Percentiles rank a stretch among this genome's conserved stretches.
These are phyloP conservation scores for Peromyscus melanophrys DNA, from an alignment of 2,797 vertebrate genomes.

Conservation along the genomic window DNA sequence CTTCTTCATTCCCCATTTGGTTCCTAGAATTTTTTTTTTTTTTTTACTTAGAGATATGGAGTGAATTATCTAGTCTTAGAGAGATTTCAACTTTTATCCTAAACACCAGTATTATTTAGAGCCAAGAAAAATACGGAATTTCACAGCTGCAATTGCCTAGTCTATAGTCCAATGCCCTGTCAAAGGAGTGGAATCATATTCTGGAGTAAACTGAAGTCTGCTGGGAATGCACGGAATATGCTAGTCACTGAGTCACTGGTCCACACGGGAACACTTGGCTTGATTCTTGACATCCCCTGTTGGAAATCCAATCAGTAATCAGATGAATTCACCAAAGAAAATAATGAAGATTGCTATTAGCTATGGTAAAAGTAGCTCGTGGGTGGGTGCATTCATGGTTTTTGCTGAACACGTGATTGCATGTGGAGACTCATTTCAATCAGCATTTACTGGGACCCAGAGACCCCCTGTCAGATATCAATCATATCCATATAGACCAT, in stretches of 20 bases:
- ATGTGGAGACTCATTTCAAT: conserved; percentile 61
- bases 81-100: conserved; percentile 44
- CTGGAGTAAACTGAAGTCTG: conserved; percentile 69
- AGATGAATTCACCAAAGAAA: conserved; percentile 72
- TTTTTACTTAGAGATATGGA: neutral
- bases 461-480: conserved; percentile 50
- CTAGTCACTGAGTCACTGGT: conserved; percentile 43
- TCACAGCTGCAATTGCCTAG: conserved; percentile 60
- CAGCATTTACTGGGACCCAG: conserved; percentile 64
- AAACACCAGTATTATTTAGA: conserved; percentile 52
- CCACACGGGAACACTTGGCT: conserved; percentile 45
- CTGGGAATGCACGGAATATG: conserved; percentile 62
- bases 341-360: conserved; percentile 70
- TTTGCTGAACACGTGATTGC: conserved; percentile 59
- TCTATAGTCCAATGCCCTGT: conserved; percentile 65
- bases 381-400: neutral
- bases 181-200: conserved; percentile 69
- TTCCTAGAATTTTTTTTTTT: neutral
- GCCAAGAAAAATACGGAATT: conserved; percentile 36
- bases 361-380: conserved; percentile 71
- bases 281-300: conserved; percentile 57
- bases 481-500: neutral
- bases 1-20: neutral
- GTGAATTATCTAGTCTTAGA: conserved; percentile 17
- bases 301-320: conserved; percentile 75